Evolutionary conservation across 2,888 invertebrate genomes (phyloP).

Genomic region (Acanthosepion lycidas): DNA sequence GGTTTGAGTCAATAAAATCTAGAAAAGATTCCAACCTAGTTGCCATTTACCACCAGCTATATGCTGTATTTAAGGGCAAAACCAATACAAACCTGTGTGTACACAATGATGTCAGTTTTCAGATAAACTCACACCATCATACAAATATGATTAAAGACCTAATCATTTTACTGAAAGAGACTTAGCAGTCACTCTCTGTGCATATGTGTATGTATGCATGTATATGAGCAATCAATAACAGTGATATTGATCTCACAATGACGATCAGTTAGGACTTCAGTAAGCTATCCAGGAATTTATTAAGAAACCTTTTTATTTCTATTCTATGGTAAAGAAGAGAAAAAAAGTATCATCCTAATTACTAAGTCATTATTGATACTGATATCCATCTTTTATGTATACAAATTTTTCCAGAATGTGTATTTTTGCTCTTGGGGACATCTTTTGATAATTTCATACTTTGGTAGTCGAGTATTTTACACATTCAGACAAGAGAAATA

Average conservation of each 20-base stretch:
- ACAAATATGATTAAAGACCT: background rate
- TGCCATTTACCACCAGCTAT: too few relatives aligned
- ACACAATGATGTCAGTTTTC: too few relatives aligned
- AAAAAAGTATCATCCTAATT: background rate
- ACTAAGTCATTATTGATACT: background rate
- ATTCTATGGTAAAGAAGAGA: background rate
- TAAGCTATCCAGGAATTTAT: constrained; percentile 22
- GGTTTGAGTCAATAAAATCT: too few relatives aligned
- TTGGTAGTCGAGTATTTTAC: background rate
- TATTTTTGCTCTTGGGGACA: background rate
- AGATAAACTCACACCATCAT: background rate
- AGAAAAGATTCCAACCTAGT: too few relatives aligned
- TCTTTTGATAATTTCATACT: background rate
- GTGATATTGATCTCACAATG: background rate
- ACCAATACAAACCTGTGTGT: too few relatives aligned
- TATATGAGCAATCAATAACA: background rate
- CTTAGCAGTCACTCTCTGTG: background rate
- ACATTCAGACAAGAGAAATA: background rate
- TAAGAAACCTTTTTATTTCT: background rate
- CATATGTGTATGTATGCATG: background rate
- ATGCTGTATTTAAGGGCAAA: too few relatives aligned
- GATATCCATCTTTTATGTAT: background rate
- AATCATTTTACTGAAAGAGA: background rate
- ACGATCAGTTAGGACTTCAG: background rate
- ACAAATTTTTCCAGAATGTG: constrained; percentile 4